Base-by-base conservation (phyloP, 2,113 vertebrate species). In the Anguilla rostrata region DNA sequence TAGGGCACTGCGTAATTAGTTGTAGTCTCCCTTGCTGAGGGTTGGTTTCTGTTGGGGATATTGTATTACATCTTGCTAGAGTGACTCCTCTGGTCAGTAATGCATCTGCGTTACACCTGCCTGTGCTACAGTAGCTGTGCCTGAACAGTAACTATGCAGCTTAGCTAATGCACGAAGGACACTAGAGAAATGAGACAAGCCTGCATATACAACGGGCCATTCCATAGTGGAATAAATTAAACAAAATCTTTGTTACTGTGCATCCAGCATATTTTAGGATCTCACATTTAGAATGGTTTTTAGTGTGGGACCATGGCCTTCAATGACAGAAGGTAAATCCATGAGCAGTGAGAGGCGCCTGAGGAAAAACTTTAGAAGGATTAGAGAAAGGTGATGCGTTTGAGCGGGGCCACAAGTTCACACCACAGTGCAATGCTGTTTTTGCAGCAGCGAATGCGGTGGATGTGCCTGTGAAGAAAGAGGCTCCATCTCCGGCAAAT, bases 381-480 rank as follows among this genome's bases (percentile, higher is more conserved):
- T 26, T 4, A 26, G 20, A 66, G 18, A 26, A 66, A 66, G 22
- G 18, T 20, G 18, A 66, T 66, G 60, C 0, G 41, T 20, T n/a
- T 82, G 40, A 49, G 81, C 7, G 80, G 39, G 11, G 34, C 39
- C 39, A 20, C 78, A 9, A 60, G 56, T 86, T 85, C 85, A n/a
- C 82, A 87, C 63, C 43, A 20, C 22, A 83, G 39, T 79, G 56
- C 88, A 60, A 84, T 46, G 43, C 49, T 89, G 83, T 92, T 89
- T 86, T 89, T 90, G 88, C 87, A 92, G 91, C 94, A 95, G 95
- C 92, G 93, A 93, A 95, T 92, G 92, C 94, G 90, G 94, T 75
- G 7, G 97, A 97, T 91, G 93, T 97, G 90, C 95, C 95, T 85
- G 97, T 99, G 94, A 99, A 99, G 95, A 98, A 97, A 93, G 98